Conservation (phyloP, 2,797 vertebrate genomes). For the Tinamus major region DNA sequence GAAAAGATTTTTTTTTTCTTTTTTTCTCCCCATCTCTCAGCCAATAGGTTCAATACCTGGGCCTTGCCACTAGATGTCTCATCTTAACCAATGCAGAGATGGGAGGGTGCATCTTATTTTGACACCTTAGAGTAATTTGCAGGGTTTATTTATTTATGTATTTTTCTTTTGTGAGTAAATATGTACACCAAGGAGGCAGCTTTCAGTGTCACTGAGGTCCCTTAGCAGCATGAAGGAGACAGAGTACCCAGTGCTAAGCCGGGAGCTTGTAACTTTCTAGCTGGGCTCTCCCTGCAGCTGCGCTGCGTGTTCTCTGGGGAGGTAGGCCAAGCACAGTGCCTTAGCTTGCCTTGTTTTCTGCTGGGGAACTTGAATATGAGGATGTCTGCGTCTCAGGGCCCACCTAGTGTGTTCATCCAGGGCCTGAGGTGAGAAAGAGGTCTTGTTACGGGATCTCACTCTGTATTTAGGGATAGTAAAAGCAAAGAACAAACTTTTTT, state of each 20-base stretch:
- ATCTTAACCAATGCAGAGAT: neutral
- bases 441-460: neutral
- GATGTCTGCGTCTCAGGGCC: neutral
- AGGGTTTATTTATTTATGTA: neutral
- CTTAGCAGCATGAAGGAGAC: neutral
- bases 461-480: neutral
- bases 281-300: neutral
- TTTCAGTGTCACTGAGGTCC: neutral
- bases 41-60: accelerated
- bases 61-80: neutral
- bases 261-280: conserved; percentile 21
- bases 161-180: neutral
- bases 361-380: neutral
- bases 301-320: neutral
- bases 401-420: accelerated
- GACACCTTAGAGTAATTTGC: conserved; percentile 14
- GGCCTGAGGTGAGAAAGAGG: neutral
- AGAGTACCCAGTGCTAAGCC: neutral
- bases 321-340: neutral
- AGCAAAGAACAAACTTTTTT: neutral
- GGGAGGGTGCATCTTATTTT: neutral
- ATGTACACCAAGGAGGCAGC: conserved; percentile 23
- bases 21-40: neutral
- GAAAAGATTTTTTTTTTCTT: neutral
- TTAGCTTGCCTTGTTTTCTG: neutral